Conservation (phyloP, 1,140 invertebrate species). For the Centruroides vittatus region DNA sequence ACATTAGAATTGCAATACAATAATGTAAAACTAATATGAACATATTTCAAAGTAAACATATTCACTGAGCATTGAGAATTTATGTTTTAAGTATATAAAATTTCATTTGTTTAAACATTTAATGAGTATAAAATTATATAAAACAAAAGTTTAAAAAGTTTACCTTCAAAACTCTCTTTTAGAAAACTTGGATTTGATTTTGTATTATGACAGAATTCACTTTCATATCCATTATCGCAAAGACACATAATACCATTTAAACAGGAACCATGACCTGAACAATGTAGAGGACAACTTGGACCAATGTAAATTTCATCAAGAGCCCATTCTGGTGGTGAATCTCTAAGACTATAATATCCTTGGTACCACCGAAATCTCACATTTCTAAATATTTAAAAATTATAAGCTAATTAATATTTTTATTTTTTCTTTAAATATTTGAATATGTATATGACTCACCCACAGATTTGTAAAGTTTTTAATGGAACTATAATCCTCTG, state of each 20-base stretch:
- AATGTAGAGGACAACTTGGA: conserved; percentile 31
- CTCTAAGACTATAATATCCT: conserved; percentile 24
- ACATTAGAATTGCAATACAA: too few relatives aligned
- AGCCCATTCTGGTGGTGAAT: conserved; percentile 31
- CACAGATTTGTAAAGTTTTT: conserved; percentile 29
- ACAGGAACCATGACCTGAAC: conserved; percentile 32
- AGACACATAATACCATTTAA: conserved; percentile 29
- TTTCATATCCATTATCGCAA: conserved; percentile 29
- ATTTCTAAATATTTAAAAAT: conserved; percentile 18
- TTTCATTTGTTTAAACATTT: too few relatives aligned
- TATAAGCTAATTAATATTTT: too few relatives aligned
- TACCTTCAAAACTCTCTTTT: conserved; percentile 27
- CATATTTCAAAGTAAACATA: too few relatives aligned
- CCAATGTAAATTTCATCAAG: conserved; percentile 36
- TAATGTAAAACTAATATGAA: too few relatives aligned
- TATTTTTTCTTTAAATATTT: background rate
- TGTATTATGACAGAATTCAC: conserved; percentile 23
- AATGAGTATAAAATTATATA: too few relatives aligned
- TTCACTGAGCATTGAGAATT: too few relatives aligned
- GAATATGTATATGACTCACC: conserved; percentile 21
- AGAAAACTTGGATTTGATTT: conserved; percentile 23
- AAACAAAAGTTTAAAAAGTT: too few relatives aligned
- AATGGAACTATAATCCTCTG: conserved; percentile 29
- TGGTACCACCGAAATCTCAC: conserved; percentile 35
- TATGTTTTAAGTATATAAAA: too few relatives aligned